Evolutionary conservation across 2,888 invertebrate genomes (phyloP).

Genomic region (Scaptodrosophila latifasciaeformis): DNA sequence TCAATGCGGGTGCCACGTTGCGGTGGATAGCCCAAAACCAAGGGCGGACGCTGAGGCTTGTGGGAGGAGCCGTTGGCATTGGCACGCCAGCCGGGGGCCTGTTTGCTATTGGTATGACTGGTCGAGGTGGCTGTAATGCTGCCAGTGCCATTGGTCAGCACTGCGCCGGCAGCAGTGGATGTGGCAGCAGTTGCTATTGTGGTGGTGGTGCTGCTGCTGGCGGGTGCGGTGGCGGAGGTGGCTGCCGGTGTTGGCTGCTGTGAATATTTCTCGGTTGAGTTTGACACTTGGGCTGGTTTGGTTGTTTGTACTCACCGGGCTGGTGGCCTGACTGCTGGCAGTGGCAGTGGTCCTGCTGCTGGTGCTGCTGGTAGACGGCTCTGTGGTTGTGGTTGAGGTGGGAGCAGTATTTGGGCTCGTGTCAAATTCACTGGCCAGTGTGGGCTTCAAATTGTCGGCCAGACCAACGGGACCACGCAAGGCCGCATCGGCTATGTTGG

Average conservation of each 20-base stretch:
- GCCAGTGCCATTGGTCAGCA: slow-evolving; percentile 44
- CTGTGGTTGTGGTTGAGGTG: slow-evolving; percentile 29
- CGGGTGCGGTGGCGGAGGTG: slow-evolving; percentile 36
- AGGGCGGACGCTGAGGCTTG: slow-evolving; percentile 80
- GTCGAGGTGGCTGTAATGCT: slow-evolving; percentile 56
- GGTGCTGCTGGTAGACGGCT: background rate
- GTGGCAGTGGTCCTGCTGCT: slow-evolving; percentile 25
- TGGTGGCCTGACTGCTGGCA: slow-evolving; percentile 3
- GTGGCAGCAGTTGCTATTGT: slow-evolving; percentile 30
- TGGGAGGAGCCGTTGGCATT: slow-evolving; percentile 60
- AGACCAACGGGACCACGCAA: slow-evolving; percentile 74
- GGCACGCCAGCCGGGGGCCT: slow-evolving; percentile 68
- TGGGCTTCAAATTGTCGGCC: slow-evolving; percentile 73
- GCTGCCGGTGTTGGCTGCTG: slow-evolving; percentile 29
- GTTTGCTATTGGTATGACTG: slow-evolving; percentile 54
- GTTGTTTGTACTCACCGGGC: no score
- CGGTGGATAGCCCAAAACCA: slow-evolving; percentile 83
- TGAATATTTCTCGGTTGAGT: no score
- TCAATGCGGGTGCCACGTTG: slow-evolving; percentile 80
- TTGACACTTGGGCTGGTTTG: no score
- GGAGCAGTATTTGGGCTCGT: slow-evolving; percentile 21
- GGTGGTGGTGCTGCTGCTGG: slow-evolving; percentile 29
- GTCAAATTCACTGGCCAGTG: slow-evolving; percentile 58
- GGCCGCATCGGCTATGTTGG: slow-evolving; percentile 77
- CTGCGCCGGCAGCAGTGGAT: slow-evolving; percentile 37